phyloP scores from a whole-genome alignment of 1,140 invertebrate genomes.

The Sinella curviseta region DNA sequence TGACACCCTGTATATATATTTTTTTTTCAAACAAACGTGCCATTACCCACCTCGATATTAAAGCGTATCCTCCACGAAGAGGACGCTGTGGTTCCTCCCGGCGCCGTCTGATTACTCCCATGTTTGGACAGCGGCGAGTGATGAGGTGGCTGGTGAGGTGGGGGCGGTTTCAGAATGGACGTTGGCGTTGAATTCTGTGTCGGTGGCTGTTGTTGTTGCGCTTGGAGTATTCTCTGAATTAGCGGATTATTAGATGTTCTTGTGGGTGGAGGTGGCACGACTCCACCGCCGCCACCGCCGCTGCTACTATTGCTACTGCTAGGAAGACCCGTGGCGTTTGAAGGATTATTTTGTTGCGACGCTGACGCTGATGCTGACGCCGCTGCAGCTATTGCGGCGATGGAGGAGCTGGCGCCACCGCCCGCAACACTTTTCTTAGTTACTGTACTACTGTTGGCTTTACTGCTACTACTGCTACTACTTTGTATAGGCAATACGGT shows the following conservation, averaged over 20 bases:
- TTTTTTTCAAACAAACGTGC: constrained; percentile 45
- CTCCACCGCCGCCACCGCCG: too few species aligned
- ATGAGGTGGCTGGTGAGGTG: constrained; percentile 25
- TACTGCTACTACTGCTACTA: not conserved
- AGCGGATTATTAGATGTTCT: not conserved
- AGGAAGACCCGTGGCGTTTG: not conserved
- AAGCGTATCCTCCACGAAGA: constrained; percentile 48
- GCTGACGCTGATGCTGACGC: too few species aligned
- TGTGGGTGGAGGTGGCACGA: not conserved
- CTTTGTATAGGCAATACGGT: constrained; percentile 3
- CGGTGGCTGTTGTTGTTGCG: constrained; percentile 29
- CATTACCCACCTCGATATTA: constrained; percentile 49
- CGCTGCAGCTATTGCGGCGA: too few species aligned
- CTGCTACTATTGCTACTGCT: not conserved
- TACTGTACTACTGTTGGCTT: too few species aligned
- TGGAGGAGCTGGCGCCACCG: too few species aligned
- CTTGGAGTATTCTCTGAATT: not conserved
- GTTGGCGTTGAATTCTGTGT: too few species aligned
- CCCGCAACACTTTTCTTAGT: too few species aligned
- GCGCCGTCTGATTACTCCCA: constrained; percentile 23
- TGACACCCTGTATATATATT: too few species aligned
- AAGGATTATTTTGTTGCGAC: not conserved
- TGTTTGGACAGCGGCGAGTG: not conserved
- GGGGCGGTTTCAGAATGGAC: constrained; percentile 46
- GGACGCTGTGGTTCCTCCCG: constrained; percentile 23